Base-by-base conservation (phyloP, 2,113 vertebrate species). In the Ailuropoda melanoleuca region DNA sequence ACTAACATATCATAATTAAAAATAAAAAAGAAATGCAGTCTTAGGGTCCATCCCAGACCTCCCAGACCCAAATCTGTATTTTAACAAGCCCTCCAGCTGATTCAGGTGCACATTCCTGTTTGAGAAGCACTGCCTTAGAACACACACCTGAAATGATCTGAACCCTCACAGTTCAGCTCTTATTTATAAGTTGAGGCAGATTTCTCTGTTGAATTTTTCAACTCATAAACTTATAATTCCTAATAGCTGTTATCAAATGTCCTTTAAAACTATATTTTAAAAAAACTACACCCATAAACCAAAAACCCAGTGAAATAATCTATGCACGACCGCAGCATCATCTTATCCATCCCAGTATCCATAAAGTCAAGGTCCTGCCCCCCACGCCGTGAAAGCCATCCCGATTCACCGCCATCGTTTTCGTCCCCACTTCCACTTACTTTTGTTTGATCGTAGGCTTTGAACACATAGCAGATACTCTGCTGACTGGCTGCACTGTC, bases 391-490 rank as follows among this genome's bases (percentile, higher is more conserved):
- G 56, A 39, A 96, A n/a, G 10, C 53, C 13, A 21, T 34, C 53
- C 77, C 18, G 53, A 72, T 39, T 19, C 5, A 12, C 8, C 77
- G 37, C 34, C 0, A 18, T 81, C 7, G 12, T 81, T 92, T 1
- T 24, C 74, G 64, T 19, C 53, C n/a, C 96, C 78, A 17, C 37
- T 3, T 70, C 84, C 81, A 98, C 99, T 99, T 99, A 99, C 99
- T 99, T 99, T 99, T 95, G 98, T 99, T 97, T 99, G 99, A 95
- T 99, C 99, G 6, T 99, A 99, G 21, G 99, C 99, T 98, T 99
- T 99, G 99, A 99, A 99, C 55, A 99, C 99, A 3, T 99, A 99
- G 98, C 99, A 99, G 98, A 99, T 98, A 75, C 99, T 99, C 88
- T 58, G 98, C 66, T 96, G 98, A 56, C 19, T 82, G 43, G 43